Percentiles rank a stretch among this genome's conserved stretches.
Evolutionary conservation across 2,888 invertebrate genomes (phyloP).

Genomic region (Parochlus steinenii): DNA sequence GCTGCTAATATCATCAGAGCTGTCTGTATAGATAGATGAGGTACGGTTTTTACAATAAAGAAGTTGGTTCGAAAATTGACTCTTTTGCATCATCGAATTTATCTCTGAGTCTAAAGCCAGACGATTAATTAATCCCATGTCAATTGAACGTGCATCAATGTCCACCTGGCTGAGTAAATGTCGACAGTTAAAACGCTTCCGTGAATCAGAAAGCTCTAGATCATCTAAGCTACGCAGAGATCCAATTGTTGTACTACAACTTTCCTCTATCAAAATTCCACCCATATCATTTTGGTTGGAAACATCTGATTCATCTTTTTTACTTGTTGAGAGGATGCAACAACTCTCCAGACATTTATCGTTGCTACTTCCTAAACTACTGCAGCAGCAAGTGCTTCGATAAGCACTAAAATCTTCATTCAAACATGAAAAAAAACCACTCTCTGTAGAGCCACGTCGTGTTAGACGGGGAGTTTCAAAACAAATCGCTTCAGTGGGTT

Average conservation of each 20-base stretch:
- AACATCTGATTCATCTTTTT: conserved; percentile 23
- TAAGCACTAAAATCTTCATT: conserved; percentile 52
- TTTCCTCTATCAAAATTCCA: conserved; percentile 41
- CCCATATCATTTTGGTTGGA: conserved; percentile 35
- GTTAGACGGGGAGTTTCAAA: conserved; percentile 30
- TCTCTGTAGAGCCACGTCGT: conserved; percentile 71
- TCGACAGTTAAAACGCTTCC: conserved; percentile 19
- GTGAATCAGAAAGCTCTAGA: conserved; percentile 29
- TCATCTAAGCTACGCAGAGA: conserved; percentile 43
- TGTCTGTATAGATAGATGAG: conserved; percentile 72
- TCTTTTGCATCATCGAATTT: conserved; percentile 30
- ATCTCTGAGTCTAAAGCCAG: conserved; percentile 32
- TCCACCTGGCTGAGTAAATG: conserved; percentile 26
- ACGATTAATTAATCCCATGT: conserved; percentile 33
- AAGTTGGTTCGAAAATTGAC: conserved; percentile 33
- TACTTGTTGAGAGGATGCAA: conserved; percentile 18
- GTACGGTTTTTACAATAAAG: conserved; percentile 47
- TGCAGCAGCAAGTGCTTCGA: conserved; percentile 5
- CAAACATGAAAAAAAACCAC: conserved; percentile 77
- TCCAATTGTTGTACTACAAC: conserved; percentile 35
- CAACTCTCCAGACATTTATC: conserved; percentile 26
- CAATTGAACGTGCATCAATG: conserved; percentile 26
- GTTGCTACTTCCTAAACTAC: conserved; percentile 5
- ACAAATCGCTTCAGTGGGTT: not conserved
- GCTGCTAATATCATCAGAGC: conserved; percentile 71